Percentiles rank a stretch among this genome's conserved stretches.
These are phyloP conservation scores for Pedicia rivosa DNA, from an alignment of 2,888 invertebrate genomes.

Conservation along the genomic window DNA sequence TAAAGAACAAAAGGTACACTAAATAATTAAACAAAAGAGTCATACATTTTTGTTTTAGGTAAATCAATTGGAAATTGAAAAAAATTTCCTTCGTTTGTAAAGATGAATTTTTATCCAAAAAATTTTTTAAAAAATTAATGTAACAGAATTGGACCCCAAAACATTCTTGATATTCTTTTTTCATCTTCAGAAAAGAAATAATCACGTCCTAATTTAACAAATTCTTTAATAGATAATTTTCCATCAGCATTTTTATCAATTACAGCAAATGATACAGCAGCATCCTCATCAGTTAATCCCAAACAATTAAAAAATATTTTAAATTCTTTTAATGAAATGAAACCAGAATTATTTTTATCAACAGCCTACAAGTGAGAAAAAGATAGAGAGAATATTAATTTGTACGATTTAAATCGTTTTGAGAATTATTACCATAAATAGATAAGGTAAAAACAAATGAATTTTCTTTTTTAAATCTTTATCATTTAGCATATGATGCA, in stretches of 20 bases:
- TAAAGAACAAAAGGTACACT: no score
- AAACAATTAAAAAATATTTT: conserved; percentile 69
- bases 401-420: not conserved
- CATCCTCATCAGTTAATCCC: conserved; percentile 56
- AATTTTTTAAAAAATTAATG: conserved; percentile 26
- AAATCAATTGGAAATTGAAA: not conserved
- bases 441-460: conserved; percentile 61
- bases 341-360: conserved; percentile 63
- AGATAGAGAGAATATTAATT: conserved; percentile 1
- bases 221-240: conserved; percentile 57
- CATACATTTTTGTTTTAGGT: no score
- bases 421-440: conserved; percentile 63
- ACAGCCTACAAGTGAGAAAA: conserved; percentile 42
- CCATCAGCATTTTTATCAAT: conserved; percentile 70
- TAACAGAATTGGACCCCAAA: conserved; percentile 65
- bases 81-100: not conserved
- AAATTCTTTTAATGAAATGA: conserved; percentile 64
- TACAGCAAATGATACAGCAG: conserved; percentile 58
- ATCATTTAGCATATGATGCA: conserved; percentile 69
- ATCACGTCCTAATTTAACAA: conserved; percentile 63
- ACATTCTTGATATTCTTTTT: conserved; percentile 60
- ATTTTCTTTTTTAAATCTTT: conserved; percentile 54
- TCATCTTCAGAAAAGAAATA: conserved; percentile 67
- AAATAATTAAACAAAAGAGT: no score
- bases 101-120: conserved; percentile 1